Base-by-base conservation (phyloP, 2,888 invertebrate species). In the Lissocephala sabroskyi region DNA sequence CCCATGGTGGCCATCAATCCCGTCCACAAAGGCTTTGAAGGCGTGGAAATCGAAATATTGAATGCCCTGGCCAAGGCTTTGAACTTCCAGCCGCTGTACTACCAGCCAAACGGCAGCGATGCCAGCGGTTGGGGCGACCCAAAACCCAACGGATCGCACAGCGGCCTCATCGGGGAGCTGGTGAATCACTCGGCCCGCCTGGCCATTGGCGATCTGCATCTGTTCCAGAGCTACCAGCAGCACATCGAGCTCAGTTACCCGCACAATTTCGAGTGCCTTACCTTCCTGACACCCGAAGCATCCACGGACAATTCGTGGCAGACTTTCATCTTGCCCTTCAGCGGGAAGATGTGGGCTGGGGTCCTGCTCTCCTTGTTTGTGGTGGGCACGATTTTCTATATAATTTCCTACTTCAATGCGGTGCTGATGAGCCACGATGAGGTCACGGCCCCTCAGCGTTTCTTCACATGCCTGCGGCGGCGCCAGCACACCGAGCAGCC, bases 251-350 rank as follows among this genome's bases (percentile, higher is more conserved):
- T 95, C 30, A 91, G 91, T 44, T 86, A 88, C 39, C 93, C 94
- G 0, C 94, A 94, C 57, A 91, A 90, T n/a, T 89, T 91, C 0
- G 92, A 94, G 77, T 95, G 94, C 73, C 86, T 94, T 67, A 94
- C 94, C 1, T 95, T 95, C 75, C 81, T 95, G 13, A 94, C 94
- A 0, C 94, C 94, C 0, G 94, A 94, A 83, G 89, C 93, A 0
- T 85, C 91, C 13, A 89, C 89, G 1, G 93, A 94, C 77, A 93
- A 93, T 68, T 92, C 94, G 1, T 94, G 94, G 94, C 91, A 91
- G 81, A 92, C 94, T 0, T 85, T 95, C 5, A 90, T 94, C 68
- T 84, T 92, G 60, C 94, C 94, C 1, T 94, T 94, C 74, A 93
- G 92, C 59, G 84, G 89, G 0, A 86, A 88, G 57, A 91, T 93